These are phyloP conservation scores for Phyllotis vaccarum DNA, from an alignment of 2,797 vertebrate species.

Conservation along the genomic window DNA sequence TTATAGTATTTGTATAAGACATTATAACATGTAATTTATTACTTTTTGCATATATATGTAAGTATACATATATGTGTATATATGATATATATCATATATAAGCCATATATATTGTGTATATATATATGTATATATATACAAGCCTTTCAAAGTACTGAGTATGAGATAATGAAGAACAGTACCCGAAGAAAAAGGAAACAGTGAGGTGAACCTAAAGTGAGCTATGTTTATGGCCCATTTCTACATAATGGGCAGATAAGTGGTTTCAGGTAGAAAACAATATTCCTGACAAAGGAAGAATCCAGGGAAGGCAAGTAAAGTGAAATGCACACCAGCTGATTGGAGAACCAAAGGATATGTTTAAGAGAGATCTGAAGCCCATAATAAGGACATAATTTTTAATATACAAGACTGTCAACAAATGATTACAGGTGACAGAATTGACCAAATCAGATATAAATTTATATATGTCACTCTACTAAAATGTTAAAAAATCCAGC, in stretches of 20 bases:
- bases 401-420: background rate
- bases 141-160: background rate
- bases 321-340: background rate
- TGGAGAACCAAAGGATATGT: background rate
- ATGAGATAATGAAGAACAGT: background rate
- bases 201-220: background rate
- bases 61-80: too few species aligned
- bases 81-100: too few species aligned
- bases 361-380: background rate
- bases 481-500: background rate
- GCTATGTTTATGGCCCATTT: background rate
- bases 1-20: too few species aligned
- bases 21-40: background rate
- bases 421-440: background rate
- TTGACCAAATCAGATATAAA: background rate
- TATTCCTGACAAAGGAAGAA: background rate
- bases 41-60: too few species aligned
- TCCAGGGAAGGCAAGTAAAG: too few species aligned
- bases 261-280: background rate
- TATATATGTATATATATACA: too few species aligned
- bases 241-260: background rate
- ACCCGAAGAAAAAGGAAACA: background rate
- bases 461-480: background rate
- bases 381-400: background rate
- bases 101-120: too few species aligned